Conservation (phyloP, 2,113 vertebrate species). For the Leptobrachium ailaonicum region DNA sequence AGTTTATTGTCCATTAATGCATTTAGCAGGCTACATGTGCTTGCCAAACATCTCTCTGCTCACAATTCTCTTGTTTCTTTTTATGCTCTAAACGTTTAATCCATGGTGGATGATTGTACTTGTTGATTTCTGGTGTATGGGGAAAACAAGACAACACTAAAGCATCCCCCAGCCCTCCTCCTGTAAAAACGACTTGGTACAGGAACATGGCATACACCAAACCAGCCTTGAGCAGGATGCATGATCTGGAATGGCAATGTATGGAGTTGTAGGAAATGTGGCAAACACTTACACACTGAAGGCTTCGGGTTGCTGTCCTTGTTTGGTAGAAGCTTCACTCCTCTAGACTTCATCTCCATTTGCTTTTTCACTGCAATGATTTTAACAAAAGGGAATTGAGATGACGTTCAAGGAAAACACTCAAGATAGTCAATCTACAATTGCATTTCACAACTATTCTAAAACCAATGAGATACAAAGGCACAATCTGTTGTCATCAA, state of each 20-base stretch:
- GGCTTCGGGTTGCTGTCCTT: conserved; percentile 98
- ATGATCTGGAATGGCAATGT: conserved; percentile 33
- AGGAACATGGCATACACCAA: conserved; percentile 19
- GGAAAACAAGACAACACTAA: conserved; percentile 40
- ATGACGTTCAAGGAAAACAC: background rate
- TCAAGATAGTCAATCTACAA: too few relatives aligned
- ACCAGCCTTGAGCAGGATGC: conserved; percentile 53
- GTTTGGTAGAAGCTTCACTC: conserved; percentile 96
- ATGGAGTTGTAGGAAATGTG: conserved; percentile 24
- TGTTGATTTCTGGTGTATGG: background rate
- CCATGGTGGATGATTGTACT: background rate
- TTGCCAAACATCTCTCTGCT: background rate
- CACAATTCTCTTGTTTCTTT: background rate
- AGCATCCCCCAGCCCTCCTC: conserved; percentile 45
- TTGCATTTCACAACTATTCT: too few relatives aligned
- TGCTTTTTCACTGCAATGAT: conserved; percentile 91
- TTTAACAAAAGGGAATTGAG: conserved; percentile 7
- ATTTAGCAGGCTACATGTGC: background rate
- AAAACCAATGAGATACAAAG: too few relatives aligned
- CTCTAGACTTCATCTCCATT: conserved; percentile 94
- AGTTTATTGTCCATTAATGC: too few relatives aligned
- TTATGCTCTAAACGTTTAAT: background rate
- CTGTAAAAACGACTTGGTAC: conserved; percentile 8
- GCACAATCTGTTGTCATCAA: too few relatives aligned
- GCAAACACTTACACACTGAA: conserved; percentile 90